Evolutionary conservation across 2,113 vertebrate species (phyloP).

Genomic region (Bubo bubo): DNA sequence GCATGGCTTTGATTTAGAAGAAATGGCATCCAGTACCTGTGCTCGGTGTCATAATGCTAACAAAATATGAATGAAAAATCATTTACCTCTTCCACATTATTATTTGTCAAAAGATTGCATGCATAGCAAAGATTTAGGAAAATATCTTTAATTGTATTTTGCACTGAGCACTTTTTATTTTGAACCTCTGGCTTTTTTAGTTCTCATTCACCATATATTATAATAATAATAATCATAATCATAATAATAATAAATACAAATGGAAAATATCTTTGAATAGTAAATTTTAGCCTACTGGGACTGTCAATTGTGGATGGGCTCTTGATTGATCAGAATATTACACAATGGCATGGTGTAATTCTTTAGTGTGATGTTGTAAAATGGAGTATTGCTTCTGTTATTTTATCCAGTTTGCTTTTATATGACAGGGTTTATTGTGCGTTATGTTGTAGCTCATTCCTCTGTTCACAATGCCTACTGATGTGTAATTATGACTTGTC

Average conservation of each 20-base stretch:
- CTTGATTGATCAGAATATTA: conserved; percentile 86
- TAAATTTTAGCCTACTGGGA: conserved; percentile 79
- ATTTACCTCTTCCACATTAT: conserved; percentile 48
- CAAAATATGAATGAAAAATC: conserved; percentile 76
- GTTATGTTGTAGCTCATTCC: conserved; percentile 91
- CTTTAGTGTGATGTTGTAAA: conserved; percentile 85
- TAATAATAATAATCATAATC: conserved; percentile 68
- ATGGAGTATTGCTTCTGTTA: conserved; percentile 88
- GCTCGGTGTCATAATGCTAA: conserved; percentile 64
- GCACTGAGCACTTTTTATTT: conserved; percentile 64
- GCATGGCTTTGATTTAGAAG: conserved; percentile 67
- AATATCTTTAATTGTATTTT: conserved; percentile 73
- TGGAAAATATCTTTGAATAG: conserved; percentile 72
- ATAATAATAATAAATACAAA: conserved; percentile 71
- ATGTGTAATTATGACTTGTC: conserved; percentile 96
- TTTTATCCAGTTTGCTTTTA: conserved; percentile 93
- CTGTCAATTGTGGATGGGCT: conserved; percentile 81
- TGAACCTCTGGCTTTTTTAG: conserved; percentile 69
- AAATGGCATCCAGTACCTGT: conserved; percentile 55
- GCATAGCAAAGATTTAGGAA: conserved; percentile 65
- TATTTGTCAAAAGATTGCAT: conserved; percentile 63
- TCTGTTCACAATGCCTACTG: conserved; percentile 85
- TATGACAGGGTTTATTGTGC: conserved; percentile 95
- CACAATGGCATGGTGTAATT: conserved; percentile 82
- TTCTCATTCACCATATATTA: conserved; percentile 62